phyloP scores from a whole-genome alignment of 1,140 invertebrate species.

The Cyclargus thomasi region DNA sequence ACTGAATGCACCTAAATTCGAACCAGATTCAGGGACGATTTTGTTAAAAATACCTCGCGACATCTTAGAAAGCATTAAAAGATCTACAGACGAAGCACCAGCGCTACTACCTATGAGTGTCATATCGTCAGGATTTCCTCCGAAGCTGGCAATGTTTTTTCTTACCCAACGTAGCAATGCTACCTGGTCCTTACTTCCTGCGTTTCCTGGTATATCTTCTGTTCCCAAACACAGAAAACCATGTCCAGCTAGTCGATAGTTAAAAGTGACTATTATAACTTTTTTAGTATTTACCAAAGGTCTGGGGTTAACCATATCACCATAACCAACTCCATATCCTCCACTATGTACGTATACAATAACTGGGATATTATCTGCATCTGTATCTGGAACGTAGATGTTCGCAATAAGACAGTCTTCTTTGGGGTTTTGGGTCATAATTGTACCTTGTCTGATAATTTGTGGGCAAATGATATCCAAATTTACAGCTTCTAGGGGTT shows the following conservation, averaged over 20 bases:
- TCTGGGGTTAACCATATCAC: constrained; percentile 30
- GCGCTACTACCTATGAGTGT: constrained; percentile 46
- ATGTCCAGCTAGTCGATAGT: constrained; percentile 42
- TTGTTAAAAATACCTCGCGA: constrained; percentile 42
- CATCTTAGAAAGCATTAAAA: constrained; percentile 41
- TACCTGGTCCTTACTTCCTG: constrained; percentile 52
- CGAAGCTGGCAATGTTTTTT: constrained; percentile 45
- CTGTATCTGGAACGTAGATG: constrained; percentile 39
- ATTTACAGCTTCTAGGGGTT: constrained; percentile 40
- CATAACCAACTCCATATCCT: constrained; percentile 34
- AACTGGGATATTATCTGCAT: constrained; percentile 39
- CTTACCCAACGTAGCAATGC: constrained; percentile 45
- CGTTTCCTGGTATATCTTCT: constrained; percentile 46
- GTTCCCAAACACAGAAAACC: constrained; percentile 47
- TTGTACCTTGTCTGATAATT: constrained; percentile 5
- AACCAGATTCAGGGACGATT: constrained; percentile 45
- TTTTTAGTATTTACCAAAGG: constrained; percentile 33
- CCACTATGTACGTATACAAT: constrained; percentile 46
- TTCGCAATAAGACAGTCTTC: constrained; percentile 45
- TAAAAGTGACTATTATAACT: constrained; percentile 38
- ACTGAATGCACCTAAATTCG: constrained; percentile 27
- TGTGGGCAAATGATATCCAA: constrained; percentile 42
- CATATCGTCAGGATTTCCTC: constrained; percentile 51
- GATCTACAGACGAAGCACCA: constrained; percentile 41
- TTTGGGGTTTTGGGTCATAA: constrained; percentile 20